phyloP scores from a whole-genome alignment of 2,797 vertebrate species.

The Myoxocephalus aenaeus region DNA sequence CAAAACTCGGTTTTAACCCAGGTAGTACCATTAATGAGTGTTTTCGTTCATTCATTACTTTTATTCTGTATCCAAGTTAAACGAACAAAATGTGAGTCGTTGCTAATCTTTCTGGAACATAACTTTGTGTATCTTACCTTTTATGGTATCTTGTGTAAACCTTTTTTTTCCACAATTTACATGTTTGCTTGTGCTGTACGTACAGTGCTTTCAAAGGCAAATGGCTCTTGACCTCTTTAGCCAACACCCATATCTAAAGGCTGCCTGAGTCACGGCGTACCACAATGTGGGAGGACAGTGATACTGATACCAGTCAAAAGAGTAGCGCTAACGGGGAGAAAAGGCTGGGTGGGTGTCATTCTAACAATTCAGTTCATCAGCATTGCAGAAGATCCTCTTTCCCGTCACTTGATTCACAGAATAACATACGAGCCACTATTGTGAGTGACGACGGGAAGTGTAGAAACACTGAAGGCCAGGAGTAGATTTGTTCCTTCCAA shows the following conservation, averaged over 20 bases:
- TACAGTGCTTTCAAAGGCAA: slow-evolving; percentile 34
- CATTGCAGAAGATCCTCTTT: slow-evolving; percentile 34
- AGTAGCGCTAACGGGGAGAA: slow-evolving; percentile 31
- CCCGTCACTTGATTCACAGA: slow-evolving; percentile 26
- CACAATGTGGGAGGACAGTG: slow-evolving; percentile 52
- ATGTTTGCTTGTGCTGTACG: neutral
- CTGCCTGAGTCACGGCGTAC: slow-evolving; percentile 53
- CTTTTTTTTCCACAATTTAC: neutral
- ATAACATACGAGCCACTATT: neutral
- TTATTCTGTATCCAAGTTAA: neutral
- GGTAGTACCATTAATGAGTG: neutral
- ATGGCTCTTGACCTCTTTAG: slow-evolving; percentile 35
- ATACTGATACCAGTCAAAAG: slow-evolving; percentile 51
- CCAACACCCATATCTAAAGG: slow-evolving; percentile 67
- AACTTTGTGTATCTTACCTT: neutral
- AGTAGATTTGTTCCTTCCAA: neutral
- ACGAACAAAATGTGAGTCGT: neutral
- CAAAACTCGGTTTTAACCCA: neutral
- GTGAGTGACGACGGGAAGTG: neutral
- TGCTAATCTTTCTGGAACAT: neutral
- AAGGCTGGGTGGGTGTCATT: slow-evolving; percentile 39
- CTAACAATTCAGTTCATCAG: slow-evolving; percentile 38
- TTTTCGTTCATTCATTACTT: neutral
- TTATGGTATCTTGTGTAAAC: neutral
- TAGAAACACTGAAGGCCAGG: neutral